A percentile compares a stretch with the other conserved stretches of the same genome.
phyloP scores from a whole-genome alignment of 2,888 invertebrate genomes.

The Stratiomys singularior region DNA sequence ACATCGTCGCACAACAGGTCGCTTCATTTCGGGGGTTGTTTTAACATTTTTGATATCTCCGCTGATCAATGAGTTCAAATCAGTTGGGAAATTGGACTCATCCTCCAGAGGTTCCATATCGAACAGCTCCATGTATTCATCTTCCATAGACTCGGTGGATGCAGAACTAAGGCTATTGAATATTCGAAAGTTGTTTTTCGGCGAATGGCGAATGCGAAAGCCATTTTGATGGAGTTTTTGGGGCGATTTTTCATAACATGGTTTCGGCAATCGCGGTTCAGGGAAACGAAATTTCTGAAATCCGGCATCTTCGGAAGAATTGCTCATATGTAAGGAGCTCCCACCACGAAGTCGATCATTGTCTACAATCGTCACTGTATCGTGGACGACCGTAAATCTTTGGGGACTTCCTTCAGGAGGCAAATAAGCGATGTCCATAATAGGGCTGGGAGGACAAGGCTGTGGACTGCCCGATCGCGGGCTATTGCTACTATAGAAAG shows the following conservation, averaged over 20 bases:
- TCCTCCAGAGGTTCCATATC: constrained; percentile 70
- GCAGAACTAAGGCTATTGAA: constrained; percentile 68
- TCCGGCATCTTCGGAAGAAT: constrained; percentile 71
- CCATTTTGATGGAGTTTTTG: constrained; percentile 21
- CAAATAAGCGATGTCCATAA: constrained; percentile 54
- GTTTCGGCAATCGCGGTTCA: constrained; percentile 63
- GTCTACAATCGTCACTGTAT: constrained; percentile 53
- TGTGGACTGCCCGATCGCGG: constrained; percentile 51
- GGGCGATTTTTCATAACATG: constrained; percentile 53
- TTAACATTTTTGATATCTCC: constrained; percentile 66
- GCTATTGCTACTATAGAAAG: constrained; percentile 60
- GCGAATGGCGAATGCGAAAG: constrained; percentile 50
- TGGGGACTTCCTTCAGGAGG: constrained; percentile 64
- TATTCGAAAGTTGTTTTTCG: constrained; percentile 61
- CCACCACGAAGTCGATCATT: constrained; percentile 43
- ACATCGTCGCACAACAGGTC: constrained; percentile 67
- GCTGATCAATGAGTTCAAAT: constrained; percentile 70
- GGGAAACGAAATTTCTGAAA: constrained; percentile 62
- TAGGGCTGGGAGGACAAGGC: constrained; percentile 53
- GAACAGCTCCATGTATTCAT: constrained; percentile 73
- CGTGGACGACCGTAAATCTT: constrained; percentile 57
- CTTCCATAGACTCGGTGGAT: constrained; percentile 72
- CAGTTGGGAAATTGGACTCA: constrained; percentile 67
- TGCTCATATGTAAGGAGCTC: constrained; percentile 62
- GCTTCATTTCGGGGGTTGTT: constrained; percentile 65